Conservation (phyloP, 2,888 invertebrate species). For the Parasteatoda lunata region DNA sequence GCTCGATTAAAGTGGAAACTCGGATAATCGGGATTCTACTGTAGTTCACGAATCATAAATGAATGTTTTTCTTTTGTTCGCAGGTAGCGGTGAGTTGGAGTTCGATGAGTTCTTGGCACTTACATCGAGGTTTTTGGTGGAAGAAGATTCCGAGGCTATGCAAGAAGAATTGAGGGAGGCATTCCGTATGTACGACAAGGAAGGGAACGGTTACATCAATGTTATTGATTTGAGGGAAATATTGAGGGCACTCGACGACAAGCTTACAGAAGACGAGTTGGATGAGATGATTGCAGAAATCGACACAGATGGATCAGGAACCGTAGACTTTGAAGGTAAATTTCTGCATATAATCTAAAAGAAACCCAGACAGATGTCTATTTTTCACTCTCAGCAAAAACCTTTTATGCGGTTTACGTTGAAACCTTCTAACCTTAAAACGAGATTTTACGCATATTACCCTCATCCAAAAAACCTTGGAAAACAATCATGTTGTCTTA, state of each 20-base stretch:
- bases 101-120: constrained; percentile 97
- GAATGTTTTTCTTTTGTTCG: constrained; percentile 9
- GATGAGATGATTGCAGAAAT: constrained; percentile 79
- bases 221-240: constrained; percentile 76
- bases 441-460: too few relatives aligned
- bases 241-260: constrained; percentile 77
- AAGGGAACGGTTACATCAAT: constrained; percentile 78
- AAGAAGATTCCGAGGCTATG: constrained; percentile 97
- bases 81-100: constrained; percentile 96
- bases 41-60: background rate
- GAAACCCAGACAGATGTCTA: too few relatives aligned
- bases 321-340: constrained; percentile 94
- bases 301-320: constrained; percentile 85
- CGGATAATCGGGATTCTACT: background rate
- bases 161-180: constrained; percentile 98
- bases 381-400: too few relatives aligned
- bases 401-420: too few relatives aligned
- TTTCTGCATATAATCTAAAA: too few relatives aligned
- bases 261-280: constrained; percentile 77
- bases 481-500: too few relatives aligned
- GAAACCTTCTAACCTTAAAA: too few relatives aligned
- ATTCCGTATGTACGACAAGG: constrained; percentile 98
- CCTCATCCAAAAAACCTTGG: too few relatives aligned
- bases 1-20: background rate
- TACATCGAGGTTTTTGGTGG: constrained; percentile 97